Evolutionary conservation across 1,140 invertebrate genomes (phyloP), one percentile per base, ranked within the genome.

Genomic region (Drosophila navojoa): DNA sequence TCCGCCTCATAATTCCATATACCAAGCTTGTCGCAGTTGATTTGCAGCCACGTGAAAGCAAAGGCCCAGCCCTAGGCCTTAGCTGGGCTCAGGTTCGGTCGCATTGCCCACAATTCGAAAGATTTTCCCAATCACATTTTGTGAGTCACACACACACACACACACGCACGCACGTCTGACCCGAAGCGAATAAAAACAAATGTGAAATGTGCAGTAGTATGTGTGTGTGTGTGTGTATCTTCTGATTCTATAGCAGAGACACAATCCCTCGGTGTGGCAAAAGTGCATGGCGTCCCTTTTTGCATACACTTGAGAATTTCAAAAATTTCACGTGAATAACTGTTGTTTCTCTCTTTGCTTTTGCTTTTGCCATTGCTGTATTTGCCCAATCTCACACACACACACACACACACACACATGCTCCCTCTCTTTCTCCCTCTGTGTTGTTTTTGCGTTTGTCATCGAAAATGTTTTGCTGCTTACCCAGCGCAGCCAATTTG

Each of bases 361-460:
- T 45, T 79, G 55, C 35, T 38, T 47, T 15, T 71, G 45, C 16
- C 19, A 19, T 22, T 19, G 1, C 1, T 58, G 40, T 66, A 45
- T 15, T 47, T 78, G 57, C 27, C 13, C 44, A 55, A 40, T 42
- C 15, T 69, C 22, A 52, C 27, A 27, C 27, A 27, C 27, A 27
- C 27, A 27, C 27, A 29, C 27, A 29, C 27, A 29, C 27, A 4
- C 13, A 10, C n/a, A 16, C 5, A 6, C 13, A 32, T 2, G 19
- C 16, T 44, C 19, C 29, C 9, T 7, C 6, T 10, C 13, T 29
- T 10, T 47, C 16, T 70, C 19, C 45, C 32, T 53, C 29, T 29
- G 49, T 49, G 76, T 76, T 79, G 76, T 76, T 82, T 67, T 76
- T 82, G 71, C 79, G 75, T 79, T 82, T 82, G 79, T 82, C 79